phyloP scores from a whole-genome alignment of 1,140 invertebrate species.

The Macrobrachium rosenbergii region DNA sequence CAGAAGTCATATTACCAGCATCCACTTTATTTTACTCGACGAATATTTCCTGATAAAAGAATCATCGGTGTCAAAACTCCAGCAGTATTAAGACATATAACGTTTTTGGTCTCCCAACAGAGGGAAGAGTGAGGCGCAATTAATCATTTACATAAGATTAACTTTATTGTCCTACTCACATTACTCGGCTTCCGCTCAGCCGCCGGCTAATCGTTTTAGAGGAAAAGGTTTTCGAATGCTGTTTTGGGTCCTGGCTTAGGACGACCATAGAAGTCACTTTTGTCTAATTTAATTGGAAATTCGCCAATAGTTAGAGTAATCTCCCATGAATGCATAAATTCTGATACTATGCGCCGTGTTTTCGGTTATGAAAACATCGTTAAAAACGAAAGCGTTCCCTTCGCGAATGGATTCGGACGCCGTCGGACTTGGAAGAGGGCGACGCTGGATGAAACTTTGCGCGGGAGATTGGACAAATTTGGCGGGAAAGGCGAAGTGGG shows the following conservation, averaged over 20 bases:
- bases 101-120: constrained; percentile 18
- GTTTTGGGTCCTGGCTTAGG: neutral
- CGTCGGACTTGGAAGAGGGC: neutral
- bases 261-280: neutral
- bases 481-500: constrained; percentile 54
- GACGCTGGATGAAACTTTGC: constrained; percentile 47
- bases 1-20: too few relatives aligned
- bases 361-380: too few relatives aligned
- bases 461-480: constrained; percentile 60
- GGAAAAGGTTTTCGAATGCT: constrained; percentile 7
- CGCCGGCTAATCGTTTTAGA: constrained; percentile 58
- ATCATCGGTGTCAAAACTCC: neutral
- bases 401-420: constrained; percentile 6
- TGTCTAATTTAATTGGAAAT: too few relatives aligned
- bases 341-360: too few relatives aligned
- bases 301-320: too few relatives aligned
- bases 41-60: too few relatives aligned
- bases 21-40: too few relatives aligned
- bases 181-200: constrained; percentile 58
- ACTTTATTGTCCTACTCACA: constrained; percentile 61
- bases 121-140: constrained; percentile 42
- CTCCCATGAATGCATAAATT: too few relatives aligned
- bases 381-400: too few relatives aligned
- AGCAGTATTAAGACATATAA: constrained; percentile 23
- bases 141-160: constrained; percentile 62